A percentile compares a stretch with the other conserved stretches of the same genome.
These are phyloP conservation scores for Drosophila ficusphila DNA, from an alignment of 1,140 invertebrate genomes.

Conservation along the genomic window DNA sequence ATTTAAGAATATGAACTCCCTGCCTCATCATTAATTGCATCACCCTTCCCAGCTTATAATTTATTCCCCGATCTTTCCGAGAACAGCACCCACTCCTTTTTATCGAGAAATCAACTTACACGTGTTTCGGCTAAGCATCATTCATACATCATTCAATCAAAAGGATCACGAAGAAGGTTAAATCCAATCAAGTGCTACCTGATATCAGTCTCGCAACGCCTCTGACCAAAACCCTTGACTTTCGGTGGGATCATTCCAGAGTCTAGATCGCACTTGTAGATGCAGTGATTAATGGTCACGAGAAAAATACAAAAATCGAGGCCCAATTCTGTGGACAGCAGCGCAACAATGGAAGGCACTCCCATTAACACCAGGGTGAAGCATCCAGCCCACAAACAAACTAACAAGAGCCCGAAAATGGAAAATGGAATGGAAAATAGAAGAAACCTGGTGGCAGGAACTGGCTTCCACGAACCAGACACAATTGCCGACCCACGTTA, in stretches of 20 bases:
- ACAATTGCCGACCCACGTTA: constrained; percentile 64
- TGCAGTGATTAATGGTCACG: constrained; percentile 71
- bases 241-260: constrained; percentile 14
- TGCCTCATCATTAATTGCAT: not conserved
- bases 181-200: constrained; percentile 62
- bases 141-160: constrained; percentile 62
- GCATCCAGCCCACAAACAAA: constrained; percentile 50
- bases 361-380: constrained; percentile 73
- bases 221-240: constrained; percentile 12
- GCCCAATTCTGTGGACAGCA: constrained; percentile 60
- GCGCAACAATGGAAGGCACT: constrained; percentile 68
- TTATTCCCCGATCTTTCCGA: constrained; percentile 9
- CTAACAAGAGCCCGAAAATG: constrained; percentile 10
- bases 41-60: not conserved
- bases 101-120: constrained; percentile 50
- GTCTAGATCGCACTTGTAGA: constrained; percentile 55
- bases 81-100: constrained; percentile 29
- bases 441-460: constrained; percentile 38
- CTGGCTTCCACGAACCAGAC: constrained; percentile 60
- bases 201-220: constrained; percentile 45
- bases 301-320: constrained; percentile 22
- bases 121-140: constrained; percentile 43
- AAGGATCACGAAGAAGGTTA: constrained; percentile 23
- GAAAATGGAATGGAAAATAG: constrained; percentile 24
- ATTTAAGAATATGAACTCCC: not conserved